A percentile compares a stretch with the other conserved stretches of the same genome.
phyloP scores from a whole-genome alignment of 2,113 vertebrate species.

The Numenius arquata region DNA sequence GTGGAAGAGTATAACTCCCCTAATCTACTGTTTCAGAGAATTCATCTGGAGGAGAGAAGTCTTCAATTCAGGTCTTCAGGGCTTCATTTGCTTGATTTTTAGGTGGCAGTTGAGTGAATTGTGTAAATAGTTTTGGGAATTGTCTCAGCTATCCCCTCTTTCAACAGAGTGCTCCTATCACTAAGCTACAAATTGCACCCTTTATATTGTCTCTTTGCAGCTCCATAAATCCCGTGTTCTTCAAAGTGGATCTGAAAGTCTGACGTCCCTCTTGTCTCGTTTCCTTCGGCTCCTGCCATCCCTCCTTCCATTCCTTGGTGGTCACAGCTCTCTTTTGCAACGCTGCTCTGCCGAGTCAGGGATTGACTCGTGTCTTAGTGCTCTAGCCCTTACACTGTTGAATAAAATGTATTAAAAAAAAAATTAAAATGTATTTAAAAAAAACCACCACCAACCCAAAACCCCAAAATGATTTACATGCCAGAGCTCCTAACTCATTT shows the following conservation, averaged over 20 bases:
- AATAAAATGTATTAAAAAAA: not conserved
- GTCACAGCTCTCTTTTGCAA: not conserved
- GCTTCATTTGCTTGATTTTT: not conserved
- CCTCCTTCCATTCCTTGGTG: not conserved
- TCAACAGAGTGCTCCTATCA: not conserved
- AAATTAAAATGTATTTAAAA: not conserved
- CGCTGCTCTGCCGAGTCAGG: fast-evolving
- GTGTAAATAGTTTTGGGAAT: not conserved
- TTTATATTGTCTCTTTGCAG: not conserved
- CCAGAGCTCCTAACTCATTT: not conserved
- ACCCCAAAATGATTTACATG: not conserved
- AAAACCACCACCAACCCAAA: too few relatives aligned
- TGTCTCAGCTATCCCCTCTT: not conserved
- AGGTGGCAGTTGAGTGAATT: not conserved
- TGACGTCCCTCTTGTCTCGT: not conserved
- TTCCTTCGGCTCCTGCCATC: not conserved
- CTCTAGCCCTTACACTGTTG: not conserved
- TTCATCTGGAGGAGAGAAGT: not conserved
- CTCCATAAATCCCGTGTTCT: not conserved
- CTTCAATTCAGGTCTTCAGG: not conserved
- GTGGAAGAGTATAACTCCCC: not conserved
- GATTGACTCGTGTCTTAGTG: not conserved
- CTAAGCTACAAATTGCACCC: not conserved
- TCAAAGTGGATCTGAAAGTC: not conserved
- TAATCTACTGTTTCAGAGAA: not conserved